A percentile compares a stretch with the other conserved stretches of the same genome.
Evolutionary conservation across 1,140 invertebrate genomes (phyloP).

Genomic region (Lordiphosa stackelbergi): DNA sequence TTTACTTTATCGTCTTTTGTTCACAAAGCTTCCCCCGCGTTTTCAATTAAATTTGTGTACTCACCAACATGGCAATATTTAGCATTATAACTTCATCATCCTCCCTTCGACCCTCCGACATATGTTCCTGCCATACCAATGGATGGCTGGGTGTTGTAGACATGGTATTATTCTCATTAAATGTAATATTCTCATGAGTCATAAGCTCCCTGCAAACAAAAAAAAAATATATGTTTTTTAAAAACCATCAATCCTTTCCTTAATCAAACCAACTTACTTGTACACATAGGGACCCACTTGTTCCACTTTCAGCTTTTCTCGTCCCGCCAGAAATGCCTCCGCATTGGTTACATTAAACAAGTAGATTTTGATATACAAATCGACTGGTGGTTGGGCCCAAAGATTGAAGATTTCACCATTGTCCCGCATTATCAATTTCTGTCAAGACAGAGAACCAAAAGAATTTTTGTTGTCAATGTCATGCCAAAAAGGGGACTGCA

Average conservation of each 20-base stretch:
- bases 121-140: conserved; percentile 83
- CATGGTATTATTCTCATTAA: conserved; percentile 87
- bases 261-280: conserved; percentile 81
- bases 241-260: background rate
- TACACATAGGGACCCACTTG: conserved; percentile 95
- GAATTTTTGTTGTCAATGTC: conserved; percentile 20
- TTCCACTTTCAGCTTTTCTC: conserved; percentile 84
- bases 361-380: conserved; percentile 89
- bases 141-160: conserved; percentile 84
- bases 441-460: conserved; percentile 54
- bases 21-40: too few relatives aligned
- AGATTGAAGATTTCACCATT: conserved; percentile 89
- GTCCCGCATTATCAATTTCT: conserved; percentile 85
- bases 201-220: conserved; percentile 81
- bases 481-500: conserved; percentile 24
- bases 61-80: conserved; percentile 93
- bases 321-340: conserved; percentile 85
- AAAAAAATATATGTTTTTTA: background rate
- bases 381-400: conserved; percentile 90
- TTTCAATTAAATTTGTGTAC: conserved; percentile 57
- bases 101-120: conserved; percentile 84
- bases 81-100: conserved; percentile 87
- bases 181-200: conserved; percentile 83
- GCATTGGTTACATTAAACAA: conserved; percentile 93
- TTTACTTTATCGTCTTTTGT: too few relatives aligned